phyloP scores from a whole-genome alignment of 2,888 invertebrate genomes.

The Drosophila neotestacea region DNA sequence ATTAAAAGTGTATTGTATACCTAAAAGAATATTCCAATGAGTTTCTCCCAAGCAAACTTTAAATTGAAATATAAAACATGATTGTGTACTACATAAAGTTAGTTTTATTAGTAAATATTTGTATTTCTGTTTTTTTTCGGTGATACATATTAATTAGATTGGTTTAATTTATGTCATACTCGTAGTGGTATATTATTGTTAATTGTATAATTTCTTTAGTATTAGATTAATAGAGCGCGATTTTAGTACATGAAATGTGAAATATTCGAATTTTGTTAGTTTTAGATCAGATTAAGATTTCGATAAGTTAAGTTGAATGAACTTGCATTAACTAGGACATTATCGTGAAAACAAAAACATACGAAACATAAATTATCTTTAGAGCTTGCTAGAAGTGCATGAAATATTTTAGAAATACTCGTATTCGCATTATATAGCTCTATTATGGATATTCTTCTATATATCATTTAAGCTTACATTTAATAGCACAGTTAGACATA shows the following conservation, averaged over 20 bases:
- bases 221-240: constrained; percentile 44
- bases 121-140: constrained; percentile 48
- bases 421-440: constrained; percentile 38
- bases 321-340: constrained; percentile 10
- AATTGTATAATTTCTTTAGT: constrained; percentile 58
- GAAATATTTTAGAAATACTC: constrained; percentile 55
- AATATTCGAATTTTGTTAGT: constrained; percentile 26
- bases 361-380: constrained; percentile 22
- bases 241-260: constrained; percentile 41
- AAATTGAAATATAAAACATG: neutral
- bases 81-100: constrained; percentile 82
- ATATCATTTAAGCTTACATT: constrained; percentile 75
- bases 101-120: constrained; percentile 82
- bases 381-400: constrained; percentile 22
- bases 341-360: constrained; percentile 5
- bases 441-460: constrained; percentile 41
- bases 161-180: constrained; percentile 65
- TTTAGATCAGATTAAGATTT: constrained; percentile 6
- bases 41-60: neutral
- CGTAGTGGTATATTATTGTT: constrained; percentile 47
- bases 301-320: constrained; percentile 3
- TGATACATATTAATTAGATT: constrained; percentile 62
- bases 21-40: no score
- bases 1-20: no score
- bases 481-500: constrained; percentile 83